Evolutionary conservation across 2,113 vertebrate species (phyloP), one percentile per base, ranked within the genome.

Genomic region (Aleadryas rufinucha): DNA sequence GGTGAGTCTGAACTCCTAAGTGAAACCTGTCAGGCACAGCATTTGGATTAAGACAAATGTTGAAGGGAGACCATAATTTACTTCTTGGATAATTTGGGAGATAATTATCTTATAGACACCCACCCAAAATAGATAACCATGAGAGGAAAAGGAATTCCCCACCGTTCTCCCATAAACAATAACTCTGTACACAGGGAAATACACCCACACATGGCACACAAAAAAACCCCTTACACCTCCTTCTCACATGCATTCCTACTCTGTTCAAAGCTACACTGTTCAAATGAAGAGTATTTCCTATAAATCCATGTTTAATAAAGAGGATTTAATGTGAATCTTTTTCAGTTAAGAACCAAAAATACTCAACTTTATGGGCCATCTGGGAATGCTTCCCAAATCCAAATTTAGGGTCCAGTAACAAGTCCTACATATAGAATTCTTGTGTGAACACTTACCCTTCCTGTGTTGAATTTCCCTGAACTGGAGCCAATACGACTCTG

Each of bases 341-440:
- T 53, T 83, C 82, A 56, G 66, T 66, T 65, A 87, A 85, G 75
- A 70, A 84, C 83, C 63, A 88, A 95, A 97, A 92, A 96, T 93
- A 95, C 49, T 77, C 68, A 71, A 52, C n/a, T 86, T 96, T 81
- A 84, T 64, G 63, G 68, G 52, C 90, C 94, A 90, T 95, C 85
- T 96, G 92, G 95, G 91, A 96, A 86, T 20, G 63, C 52, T 96
- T 96, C 85, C 93, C 88, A 93, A 60, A 86, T 95, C 95, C 88
- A 97, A 95, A 95, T 93, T 94, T 94, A 97, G 90, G 87, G 92
- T 90, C 66, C 90, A 64, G 90, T 86, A 96, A 85, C 71, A 90
- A 91, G 82, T 93, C 85, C 82, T 90, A 90, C 93, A 95, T 86
- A 90, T 30, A 95, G 78, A 39, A 47, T 72, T 79, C 4, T 16